Conservation (phyloP, 2,888 invertebrate species). For the Hermaeophaga mercurialis region DNA sequence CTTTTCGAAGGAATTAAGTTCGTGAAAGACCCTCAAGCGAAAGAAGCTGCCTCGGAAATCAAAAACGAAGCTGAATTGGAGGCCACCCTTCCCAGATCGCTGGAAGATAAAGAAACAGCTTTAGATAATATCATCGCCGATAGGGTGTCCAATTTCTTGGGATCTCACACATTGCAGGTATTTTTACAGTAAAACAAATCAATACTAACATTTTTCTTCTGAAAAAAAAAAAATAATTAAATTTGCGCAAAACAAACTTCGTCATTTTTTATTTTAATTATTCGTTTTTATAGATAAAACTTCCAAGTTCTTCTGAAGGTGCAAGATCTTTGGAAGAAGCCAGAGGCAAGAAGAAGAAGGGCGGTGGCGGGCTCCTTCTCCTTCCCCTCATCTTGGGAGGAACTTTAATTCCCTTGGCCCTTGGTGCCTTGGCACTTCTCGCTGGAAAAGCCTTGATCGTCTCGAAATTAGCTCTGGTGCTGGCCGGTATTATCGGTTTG, state of each 20-base stretch:
- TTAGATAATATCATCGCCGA: constrained; percentile 77
- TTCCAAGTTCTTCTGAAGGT: constrained; percentile 70
- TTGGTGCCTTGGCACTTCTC: constrained; percentile 79
- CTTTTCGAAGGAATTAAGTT: constrained; percentile 78
- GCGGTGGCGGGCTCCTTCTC: constrained; percentile 74
- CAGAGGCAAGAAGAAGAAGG: constrained; percentile 73
- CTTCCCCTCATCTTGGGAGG: constrained; percentile 81
- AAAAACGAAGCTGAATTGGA: constrained; percentile 69
- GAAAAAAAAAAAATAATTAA: too few species aligned
- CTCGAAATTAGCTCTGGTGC: constrained; percentile 79
- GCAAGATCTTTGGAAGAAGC: constrained; percentile 67
- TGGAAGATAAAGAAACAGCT: constrained; percentile 73
- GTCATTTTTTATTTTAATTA: too few species aligned
- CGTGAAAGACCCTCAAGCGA: constrained; percentile 64
- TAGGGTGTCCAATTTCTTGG: constrained; percentile 74
- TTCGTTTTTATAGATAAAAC: constrained; percentile 69
- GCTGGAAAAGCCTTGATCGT: constrained; percentile 87
- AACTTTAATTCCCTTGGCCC: constrained; percentile 79
- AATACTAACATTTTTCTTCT: background rate
- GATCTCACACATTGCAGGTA: constrained; percentile 80
- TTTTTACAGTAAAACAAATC: too few species aligned
- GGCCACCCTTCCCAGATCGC: constrained; percentile 72
- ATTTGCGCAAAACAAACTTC: too few species aligned
- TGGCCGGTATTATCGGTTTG: constrained; percentile 83
- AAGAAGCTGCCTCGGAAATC: constrained; percentile 56